A percentile compares a stretch with the other conserved stretches of the same genome.
Evolutionary conservation across 2,797 vertebrate genomes (phyloP).

Genomic region (Chromobotia macracanthus): DNA sequence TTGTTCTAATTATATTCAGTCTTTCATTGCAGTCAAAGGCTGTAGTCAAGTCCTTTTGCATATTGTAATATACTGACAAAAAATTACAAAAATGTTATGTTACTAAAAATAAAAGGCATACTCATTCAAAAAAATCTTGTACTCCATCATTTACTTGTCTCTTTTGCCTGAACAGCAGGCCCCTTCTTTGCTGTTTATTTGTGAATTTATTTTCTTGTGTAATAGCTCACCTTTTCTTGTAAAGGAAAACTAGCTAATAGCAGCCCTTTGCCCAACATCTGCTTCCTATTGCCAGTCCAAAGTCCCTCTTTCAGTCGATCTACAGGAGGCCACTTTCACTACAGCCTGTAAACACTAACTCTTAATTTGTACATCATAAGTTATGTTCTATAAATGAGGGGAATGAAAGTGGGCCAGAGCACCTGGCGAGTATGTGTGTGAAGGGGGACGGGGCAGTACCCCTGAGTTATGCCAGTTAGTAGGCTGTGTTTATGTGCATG

Average conservation of each 20-base stretch:
- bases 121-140: too few species aligned
- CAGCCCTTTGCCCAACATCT: constrained; percentile 73
- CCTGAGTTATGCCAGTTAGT: constrained; percentile 49
- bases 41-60: neutral
- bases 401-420: constrained; percentile 72
- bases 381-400: constrained; percentile 75
- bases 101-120: too few species aligned
- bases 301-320: constrained; percentile 71
- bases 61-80: neutral
- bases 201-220: constrained; percentile 75
- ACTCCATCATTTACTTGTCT: constrained; percentile 4
- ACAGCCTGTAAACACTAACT: constrained; percentile 77
- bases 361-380: constrained; percentile 84
- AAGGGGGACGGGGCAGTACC: constrained; percentile 31
- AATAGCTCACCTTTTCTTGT: constrained; percentile 79
- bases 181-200: constrained; percentile 74
- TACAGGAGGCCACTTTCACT: constrained; percentile 76
- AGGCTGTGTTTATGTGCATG: constrained; percentile 23
- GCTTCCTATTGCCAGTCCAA: constrained; percentile 76
- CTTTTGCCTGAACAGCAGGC: constrained; percentile 55
- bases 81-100: too few species aligned
- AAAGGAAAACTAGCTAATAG: constrained; percentile 69
- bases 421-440: constrained; percentile 59
- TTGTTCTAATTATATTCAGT: neutral
- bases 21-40: neutral